A percentile compares a stretch with the other conserved stretches of the same genome.
phyloP scores from a whole-genome alignment of 2,113 vertebrate genomes.

The Trichechus manatus region DNA sequence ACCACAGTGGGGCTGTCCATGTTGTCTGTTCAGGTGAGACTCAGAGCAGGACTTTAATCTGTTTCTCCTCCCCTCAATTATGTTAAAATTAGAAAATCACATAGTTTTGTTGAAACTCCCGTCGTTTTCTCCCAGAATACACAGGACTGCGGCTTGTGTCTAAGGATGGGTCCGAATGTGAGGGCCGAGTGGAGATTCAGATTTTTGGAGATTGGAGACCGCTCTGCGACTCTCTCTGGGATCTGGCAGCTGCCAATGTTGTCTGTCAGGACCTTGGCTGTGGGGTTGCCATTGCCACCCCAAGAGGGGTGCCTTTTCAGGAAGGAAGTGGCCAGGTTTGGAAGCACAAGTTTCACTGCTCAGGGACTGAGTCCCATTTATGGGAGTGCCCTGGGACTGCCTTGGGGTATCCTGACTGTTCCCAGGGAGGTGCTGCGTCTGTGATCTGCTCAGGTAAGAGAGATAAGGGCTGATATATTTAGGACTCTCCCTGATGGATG shows the following conservation, averaged over 20 bases:
- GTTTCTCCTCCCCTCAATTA: neutral
- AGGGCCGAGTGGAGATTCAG: slow-evolving; percentile 62
- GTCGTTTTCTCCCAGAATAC: neutral
- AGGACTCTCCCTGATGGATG: neutral
- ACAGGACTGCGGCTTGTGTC: slow-evolving; percentile 45
- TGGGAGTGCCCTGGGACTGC: slow-evolving; percentile 35
- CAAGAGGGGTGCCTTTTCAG: neutral
- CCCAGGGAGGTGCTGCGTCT: neutral
- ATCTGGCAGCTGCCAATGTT: neutral
- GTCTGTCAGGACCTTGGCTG: slow-evolving; percentile 58
- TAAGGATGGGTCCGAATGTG: neutral
- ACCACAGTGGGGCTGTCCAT: neutral
- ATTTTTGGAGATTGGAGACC: slow-evolving; percentile 34
- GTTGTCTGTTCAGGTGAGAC: slow-evolving; percentile 59
- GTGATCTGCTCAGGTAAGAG: slow-evolving; percentile 76
- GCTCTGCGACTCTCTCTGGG: slow-evolving; percentile 69
- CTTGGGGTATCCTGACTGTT: slow-evolving; percentile 47
- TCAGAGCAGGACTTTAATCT: neutral
- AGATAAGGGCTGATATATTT: neutral
- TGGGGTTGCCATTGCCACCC: neutral
- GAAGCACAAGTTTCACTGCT: slow-evolving; percentile 63
- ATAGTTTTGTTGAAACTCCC: neutral
- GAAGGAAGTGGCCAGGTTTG: neutral
- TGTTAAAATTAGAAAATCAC: neutral
- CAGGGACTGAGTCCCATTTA: neutral